Conservation (phyloP, 2,113 vertebrate species). For the Neogobius melanostomus region DNA sequence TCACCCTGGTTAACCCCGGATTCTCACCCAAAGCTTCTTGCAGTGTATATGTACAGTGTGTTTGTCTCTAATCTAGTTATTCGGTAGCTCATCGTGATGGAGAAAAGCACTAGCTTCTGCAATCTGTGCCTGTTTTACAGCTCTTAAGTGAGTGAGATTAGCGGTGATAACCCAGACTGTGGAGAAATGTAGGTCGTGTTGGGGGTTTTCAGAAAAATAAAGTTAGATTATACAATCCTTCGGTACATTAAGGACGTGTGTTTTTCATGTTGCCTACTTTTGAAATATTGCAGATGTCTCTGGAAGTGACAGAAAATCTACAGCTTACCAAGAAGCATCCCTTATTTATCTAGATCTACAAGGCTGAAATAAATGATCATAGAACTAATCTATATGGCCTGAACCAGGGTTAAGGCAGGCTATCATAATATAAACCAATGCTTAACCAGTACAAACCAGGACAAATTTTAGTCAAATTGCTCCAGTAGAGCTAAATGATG, state of each 20-base stretch:
- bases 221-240: background rate
- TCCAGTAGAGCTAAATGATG: too few species aligned
- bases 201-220: conserved; percentile 3
- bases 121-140: conserved; percentile 13
- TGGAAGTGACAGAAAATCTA: background rate
- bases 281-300: background rate
- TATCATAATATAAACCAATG: too few species aligned
- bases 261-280: background rate
- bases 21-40: conserved; percentile 27
- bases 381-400: background rate
- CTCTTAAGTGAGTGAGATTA: conserved; percentile 8
- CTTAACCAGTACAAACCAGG: too few species aligned
- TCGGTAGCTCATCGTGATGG: background rate
- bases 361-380: background rate
- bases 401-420: too few species aligned
- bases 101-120: background rate
- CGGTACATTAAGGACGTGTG: background rate
- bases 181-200: conserved; percentile 1
- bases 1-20: conserved; percentile 41
- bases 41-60: conserved; percentile 12
- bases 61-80: conserved; percentile 37
- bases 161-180: background rate
- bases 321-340: background rate
- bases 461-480: too few species aligned
- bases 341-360: background rate